Base-by-base conservation (phyloP, 2,113 vertebrate species). In the Protobothrops flavoviridis region DNA sequence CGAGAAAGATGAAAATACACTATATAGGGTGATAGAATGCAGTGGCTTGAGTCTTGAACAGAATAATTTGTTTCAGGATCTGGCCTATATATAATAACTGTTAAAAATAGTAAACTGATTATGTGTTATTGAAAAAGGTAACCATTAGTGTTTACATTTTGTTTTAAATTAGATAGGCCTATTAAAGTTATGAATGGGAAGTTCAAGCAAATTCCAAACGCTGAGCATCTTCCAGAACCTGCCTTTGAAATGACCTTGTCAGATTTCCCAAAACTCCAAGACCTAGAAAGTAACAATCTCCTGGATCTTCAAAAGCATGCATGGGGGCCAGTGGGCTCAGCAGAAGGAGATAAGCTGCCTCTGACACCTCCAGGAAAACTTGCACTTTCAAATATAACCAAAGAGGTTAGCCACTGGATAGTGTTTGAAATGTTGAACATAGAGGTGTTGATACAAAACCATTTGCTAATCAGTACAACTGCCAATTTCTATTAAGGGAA, bases 241-340 rank as follows among this genome's bases (percentile, higher is more conserved):
- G 26, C 94, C 1, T 94, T 97, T 96, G 96, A 97, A 94, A 95
- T 97, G 94, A 92, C 93, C n/a, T 1, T 93, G 87, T 92, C 96
- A 96, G 97, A 98, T 97, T 97, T 97, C 87, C 95, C 93, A 87
- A 95, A 97, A 90, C 92, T 97, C 0, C 97, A 95, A 87, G 91
- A 93, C 89, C 33, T 93, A 88, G 95, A 93, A 93, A 95, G 64
- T 92, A 93, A 23, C 13, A 91, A 91, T 64, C 12, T 64, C 55
- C 0, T 93, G 86, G 94, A 95, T 2, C 3, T 90, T 4, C 95
- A 90, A 33, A 96, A 95, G 53, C 95, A 24, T 85, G 90, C 48
- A 86, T 97, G 91, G 93, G 93, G 95, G 45, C 91, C 85, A 2
- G 4, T 95, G 21, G 89, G 64, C 92, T 93, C 97, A 17, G 1